A percentile compares a stretch with the other conserved stretches of the same genome.
These are phyloP conservation scores for Sula dactylatra DNA, from an alignment of 2,113 vertebrate species.

Conservation along the genomic window DNA sequence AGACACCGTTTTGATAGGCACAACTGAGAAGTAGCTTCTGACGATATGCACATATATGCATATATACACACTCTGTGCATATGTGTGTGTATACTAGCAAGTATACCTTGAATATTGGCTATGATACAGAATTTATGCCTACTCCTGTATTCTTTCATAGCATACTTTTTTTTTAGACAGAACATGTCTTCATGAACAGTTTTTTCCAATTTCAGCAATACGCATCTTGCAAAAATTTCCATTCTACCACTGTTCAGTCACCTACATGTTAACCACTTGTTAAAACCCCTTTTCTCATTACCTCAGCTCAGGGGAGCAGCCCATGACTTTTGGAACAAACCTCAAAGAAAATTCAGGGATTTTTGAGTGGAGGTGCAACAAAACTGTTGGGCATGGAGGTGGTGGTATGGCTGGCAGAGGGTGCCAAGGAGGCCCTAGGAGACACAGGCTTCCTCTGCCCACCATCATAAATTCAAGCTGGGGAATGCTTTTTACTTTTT, in stretches of 20 bases:
- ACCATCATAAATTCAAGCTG: neutral
- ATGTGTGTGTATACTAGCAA: neutral
- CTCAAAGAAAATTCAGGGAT: neutral
- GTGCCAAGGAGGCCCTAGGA: neutral
- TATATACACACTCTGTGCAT: neutral
- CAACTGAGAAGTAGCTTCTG: conserved; percentile 31
- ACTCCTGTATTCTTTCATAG: neutral
- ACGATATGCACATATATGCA: conserved; percentile 3
- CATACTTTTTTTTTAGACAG: neutral
- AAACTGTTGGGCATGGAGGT: neutral
- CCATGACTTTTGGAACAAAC: neutral
- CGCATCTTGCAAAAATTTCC: neutral
- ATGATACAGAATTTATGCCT: neutral
- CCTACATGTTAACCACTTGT: neutral
- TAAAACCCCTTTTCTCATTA: neutral
- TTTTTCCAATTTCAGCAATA: neutral
- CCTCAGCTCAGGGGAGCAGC: neutral
- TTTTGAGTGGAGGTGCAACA: neutral
- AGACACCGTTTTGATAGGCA: conserved; percentile 54
- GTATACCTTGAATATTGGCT: neutral
- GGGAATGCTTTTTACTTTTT: neutral
- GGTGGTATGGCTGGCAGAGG: neutral
- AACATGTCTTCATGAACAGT: neutral
- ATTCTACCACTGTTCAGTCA: neutral
- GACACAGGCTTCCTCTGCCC: neutral